phyloP scores from a whole-genome alignment of 2,888 invertebrate genomes.

The Sarcophaga rosellei region DNA sequence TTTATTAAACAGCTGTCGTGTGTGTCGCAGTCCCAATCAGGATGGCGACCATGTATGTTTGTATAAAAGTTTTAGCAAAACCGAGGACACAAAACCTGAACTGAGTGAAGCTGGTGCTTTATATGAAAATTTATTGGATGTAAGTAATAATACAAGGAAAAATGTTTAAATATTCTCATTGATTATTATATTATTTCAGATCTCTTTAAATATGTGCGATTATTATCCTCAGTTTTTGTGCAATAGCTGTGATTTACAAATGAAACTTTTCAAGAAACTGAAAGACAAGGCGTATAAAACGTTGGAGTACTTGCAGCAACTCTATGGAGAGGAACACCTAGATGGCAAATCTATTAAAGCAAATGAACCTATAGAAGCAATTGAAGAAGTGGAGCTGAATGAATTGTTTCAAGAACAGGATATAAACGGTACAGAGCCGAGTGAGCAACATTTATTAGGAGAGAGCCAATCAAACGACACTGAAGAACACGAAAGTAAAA shows the following conservation, averaged over 20 bases:
- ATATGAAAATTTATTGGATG: conserved; percentile 71
- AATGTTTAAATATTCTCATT: neutral
- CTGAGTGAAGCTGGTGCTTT: conserved; percentile 69
- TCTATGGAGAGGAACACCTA: conserved; percentile 13
- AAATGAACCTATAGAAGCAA: neutral
- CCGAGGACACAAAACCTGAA: neutral
- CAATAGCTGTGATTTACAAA: conserved; percentile 74
- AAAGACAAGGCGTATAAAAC: conserved; percentile 72
- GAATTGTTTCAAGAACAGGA: neutral
- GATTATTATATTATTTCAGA: conserved; percentile 37
- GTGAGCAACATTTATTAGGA: neutral
- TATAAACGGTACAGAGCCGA: too few species aligned
- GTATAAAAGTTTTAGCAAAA: conserved; percentile 6
- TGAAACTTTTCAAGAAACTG: conserved; percentile 74
- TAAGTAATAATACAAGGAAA: conserved; percentile 42
- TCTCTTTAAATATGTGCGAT: conserved; percentile 54
- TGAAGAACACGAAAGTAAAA: neutral
- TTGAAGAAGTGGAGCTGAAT: neutral
- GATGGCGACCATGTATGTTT: conserved; percentile 70
- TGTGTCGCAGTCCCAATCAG: conserved; percentile 71
- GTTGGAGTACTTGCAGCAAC: conserved; percentile 36
- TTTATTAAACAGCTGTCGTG: conserved; percentile 72
- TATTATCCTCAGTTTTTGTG: conserved; percentile 72
- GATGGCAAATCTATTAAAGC: neutral
- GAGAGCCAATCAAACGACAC: neutral